These are phyloP conservation scores for Pseudolycoriella hygida DNA, from an alignment of 2,888 invertebrate species.

Conservation along the genomic window DNA sequence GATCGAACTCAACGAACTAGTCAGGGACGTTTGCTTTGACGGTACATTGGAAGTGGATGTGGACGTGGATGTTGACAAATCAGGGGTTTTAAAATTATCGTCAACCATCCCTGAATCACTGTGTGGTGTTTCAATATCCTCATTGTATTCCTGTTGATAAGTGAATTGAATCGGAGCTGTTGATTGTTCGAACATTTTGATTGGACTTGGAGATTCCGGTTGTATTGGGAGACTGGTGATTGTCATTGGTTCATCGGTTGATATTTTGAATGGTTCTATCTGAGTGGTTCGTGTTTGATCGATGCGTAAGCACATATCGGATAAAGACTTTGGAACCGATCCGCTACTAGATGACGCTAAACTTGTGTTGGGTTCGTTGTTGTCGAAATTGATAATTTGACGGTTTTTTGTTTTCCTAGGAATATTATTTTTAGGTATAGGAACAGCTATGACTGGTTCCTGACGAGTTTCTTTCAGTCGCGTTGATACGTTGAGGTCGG, in stretches of 20 bases:
- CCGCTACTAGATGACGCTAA: not conserved
- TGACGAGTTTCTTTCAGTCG: constrained; percentile 30
- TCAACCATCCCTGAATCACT: constrained; percentile 6
- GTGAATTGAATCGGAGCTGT: not conserved
- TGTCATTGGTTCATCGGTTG: constrained; percentile 5
- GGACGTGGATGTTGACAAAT: not conserved
- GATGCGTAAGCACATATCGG: constrained; percentile 4
- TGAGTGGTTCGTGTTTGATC: not conserved
- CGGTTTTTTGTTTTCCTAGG: constrained; percentile 17
- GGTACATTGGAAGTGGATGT: not conserved
- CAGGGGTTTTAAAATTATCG: constrained; percentile 3
- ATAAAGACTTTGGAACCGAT: constrained; percentile 6
- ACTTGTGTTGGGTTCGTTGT: constrained; percentile 1
- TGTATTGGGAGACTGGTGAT: constrained; percentile 3
- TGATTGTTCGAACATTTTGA: constrained; percentile 4
- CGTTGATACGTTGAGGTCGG: constrained; percentile 48
- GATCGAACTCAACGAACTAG: constrained; percentile 4
- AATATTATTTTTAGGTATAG: constrained; percentile 37
- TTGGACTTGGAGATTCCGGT: constrained; percentile 4
- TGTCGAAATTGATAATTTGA: constrained; percentile 19
- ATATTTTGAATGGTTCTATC: not conserved
- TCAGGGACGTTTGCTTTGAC: constrained; percentile 7
- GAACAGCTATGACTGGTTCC: constrained; percentile 55
- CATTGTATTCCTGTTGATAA: not conserved
- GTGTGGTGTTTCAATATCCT: not conserved